Evolutionary conservation across 2,113 vertebrate genomes (phyloP).

Genomic region (Gnathonemus echidnorhynchus): DNA sequence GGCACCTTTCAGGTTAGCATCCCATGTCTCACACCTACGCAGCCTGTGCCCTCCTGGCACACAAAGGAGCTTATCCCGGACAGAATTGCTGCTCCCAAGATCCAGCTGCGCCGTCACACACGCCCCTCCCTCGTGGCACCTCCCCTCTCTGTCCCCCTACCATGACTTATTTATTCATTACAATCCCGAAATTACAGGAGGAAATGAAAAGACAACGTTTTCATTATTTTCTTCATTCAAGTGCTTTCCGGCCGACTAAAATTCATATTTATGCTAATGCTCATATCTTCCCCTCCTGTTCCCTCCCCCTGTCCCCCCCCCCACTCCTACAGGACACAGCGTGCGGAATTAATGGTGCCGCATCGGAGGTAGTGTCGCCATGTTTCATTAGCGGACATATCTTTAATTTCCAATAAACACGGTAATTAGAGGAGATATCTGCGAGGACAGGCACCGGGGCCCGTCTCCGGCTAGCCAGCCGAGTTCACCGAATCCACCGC

Average conservation of each 20-base stretch:
- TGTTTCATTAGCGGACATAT: slow-evolving; percentile 70
- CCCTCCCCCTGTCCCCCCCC: slow-evolving; percentile 31
- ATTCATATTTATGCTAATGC: slow-evolving; percentile 70
- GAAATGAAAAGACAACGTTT: slow-evolving; percentile 59
- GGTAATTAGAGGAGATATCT: slow-evolving; percentile 67
- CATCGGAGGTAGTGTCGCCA: slow-evolving; percentile 62
- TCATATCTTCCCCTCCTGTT: slow-evolving; percentile 36
- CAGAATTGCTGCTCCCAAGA: not conserved
- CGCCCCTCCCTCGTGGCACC: not conserved
- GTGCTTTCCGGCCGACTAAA: slow-evolving; percentile 63
- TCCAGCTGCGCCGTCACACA: not conserved
- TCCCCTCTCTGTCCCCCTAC: slow-evolving; percentile 5
- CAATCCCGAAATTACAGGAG: slow-evolving; percentile 50
- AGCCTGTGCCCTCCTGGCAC: not conserved
- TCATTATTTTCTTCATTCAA: slow-evolving; percentile 59
- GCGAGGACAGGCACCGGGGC: slow-evolving; percentile 54
- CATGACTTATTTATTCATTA: slow-evolving; percentile 51
- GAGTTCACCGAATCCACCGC: slow-evolving; percentile 64
- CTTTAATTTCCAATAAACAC: slow-evolving; percentile 77
- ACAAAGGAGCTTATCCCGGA: not conserved
- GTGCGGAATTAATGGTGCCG: slow-evolving; percentile 67
- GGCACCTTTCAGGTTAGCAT: not conserved
- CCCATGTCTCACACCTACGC: not conserved
- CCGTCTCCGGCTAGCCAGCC: slow-evolving; percentile 57
- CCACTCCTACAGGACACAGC: slow-evolving; percentile 46